Evolutionary conservation across 2,888 invertebrate genomes (phyloP), one percentile per base, ranked within the genome.

Genomic region (Chaetogeoica ovagalla): DNA sequence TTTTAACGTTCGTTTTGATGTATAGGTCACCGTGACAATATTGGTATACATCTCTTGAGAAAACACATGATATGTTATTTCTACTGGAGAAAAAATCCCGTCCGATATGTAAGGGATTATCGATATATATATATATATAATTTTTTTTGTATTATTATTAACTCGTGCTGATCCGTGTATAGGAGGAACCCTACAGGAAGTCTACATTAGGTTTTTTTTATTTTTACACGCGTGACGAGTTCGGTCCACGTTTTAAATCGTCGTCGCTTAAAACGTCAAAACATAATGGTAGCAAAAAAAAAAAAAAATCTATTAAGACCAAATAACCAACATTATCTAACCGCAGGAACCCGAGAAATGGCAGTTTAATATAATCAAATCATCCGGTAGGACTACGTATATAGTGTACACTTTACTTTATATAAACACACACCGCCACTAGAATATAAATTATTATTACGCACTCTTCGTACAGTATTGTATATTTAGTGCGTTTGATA

Each of bases 261-360:
- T 71, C 63, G 71, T 79, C 57, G 39, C 52, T 43, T 71, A 63
- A 71, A 79, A 71, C 71, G 79, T 79, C 79, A 79, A 79, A 71
- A 79, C 63, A 79, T 66, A 75, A 75, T 66, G 39, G 66, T 11
- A 43, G 57, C 30, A n/a, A 66, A 57, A 65, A 63, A 48, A 48
- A 48, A 48, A 15, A 43, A 43, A 43, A 9, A 52, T 39, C 9
- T 63, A 52, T 63, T n/a, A 39, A 60, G 60, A 21, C 48, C 37
- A 8, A 21, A n/a, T n/a, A 70, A 57, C 70, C 21, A 59, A 21
- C 3, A 55, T 55, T 71, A 71, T n/a, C 57, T 30, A 57, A 57
- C 70, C n/a, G 57, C 23, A 6, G 57, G 8, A 30, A 48, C 43
- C 59, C 48, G 37, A 39, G 75, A 59, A 68, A 68, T 76, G 59